Evolutionary conservation across 2,888 invertebrate genomes (phyloP).

Genomic region (Hemicrepidius hirtus): DNA sequence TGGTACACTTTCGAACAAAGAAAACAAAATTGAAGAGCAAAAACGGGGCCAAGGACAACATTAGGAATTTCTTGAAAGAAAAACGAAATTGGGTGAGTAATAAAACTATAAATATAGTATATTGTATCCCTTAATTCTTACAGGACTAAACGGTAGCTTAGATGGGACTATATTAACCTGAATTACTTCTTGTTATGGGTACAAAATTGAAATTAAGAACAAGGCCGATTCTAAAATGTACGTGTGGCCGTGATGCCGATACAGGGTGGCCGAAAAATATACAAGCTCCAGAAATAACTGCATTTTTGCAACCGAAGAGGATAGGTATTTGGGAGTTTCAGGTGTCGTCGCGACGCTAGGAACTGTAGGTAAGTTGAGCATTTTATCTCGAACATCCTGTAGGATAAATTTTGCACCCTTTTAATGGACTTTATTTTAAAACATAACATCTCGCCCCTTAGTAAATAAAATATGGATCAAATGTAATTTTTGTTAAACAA

Average conservation of each 20-base stretch:
- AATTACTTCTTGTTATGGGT: constrained; percentile 4
- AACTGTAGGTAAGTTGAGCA: too few relatives aligned
- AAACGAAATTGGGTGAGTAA: constrained; percentile 36
- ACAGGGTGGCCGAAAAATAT: neutral
- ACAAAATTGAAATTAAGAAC: neutral
- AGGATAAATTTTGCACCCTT: too few relatives aligned
- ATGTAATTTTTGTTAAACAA: too few relatives aligned
- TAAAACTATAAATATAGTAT: constrained; percentile 32
- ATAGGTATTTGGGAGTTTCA: too few relatives aligned
- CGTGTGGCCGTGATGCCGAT: too few relatives aligned
- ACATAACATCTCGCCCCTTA: too few relatives aligned
- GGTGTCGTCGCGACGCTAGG: too few relatives aligned
- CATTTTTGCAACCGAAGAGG: too few relatives aligned
- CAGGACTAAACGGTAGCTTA: constrained; percentile 28
- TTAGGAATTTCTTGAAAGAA: constrained; percentile 9
- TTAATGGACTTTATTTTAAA: too few relatives aligned
- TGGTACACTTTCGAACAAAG: constrained; percentile 42
- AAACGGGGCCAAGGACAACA: constrained; percentile 39
- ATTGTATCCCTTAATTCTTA: constrained; percentile 22
- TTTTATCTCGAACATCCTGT: too few relatives aligned
- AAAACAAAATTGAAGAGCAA: constrained; percentile 24
- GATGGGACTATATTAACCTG: constrained; percentile 4
- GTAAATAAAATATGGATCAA: too few relatives aligned
- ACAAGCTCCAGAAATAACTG: too few relatives aligned
- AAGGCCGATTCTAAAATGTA: neutral